Percentiles rank a stretch among this genome's conserved stretches.
Evolutionary conservation across 2,113 vertebrate species (phyloP).

Genomic region (Eulemur macaco): DNA sequence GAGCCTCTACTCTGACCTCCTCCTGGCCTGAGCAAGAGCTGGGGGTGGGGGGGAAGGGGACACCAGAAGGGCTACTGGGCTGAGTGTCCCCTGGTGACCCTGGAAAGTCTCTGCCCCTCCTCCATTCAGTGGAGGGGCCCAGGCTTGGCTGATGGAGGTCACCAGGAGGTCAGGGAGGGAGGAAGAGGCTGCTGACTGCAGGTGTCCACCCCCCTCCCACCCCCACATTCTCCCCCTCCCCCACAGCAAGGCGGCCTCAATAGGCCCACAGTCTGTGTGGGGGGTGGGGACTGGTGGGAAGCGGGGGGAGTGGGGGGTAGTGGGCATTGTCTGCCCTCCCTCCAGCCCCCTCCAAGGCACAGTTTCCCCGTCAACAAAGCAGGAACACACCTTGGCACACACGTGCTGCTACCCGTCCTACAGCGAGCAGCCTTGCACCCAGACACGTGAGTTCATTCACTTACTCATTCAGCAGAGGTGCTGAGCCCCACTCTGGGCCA

Average conservation of each 20-base stretch:
- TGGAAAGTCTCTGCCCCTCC: neutral
- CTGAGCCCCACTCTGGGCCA: neutral
- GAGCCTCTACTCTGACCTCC: neutral
- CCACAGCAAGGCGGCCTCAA: neutral
- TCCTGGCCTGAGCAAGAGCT: neutral
- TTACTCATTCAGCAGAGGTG: neutral
- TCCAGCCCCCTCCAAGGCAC: neutral
- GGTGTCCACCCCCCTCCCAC: neutral
- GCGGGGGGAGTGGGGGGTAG: no score
- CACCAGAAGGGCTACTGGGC: neutral
- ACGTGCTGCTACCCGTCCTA: fast-evolving
- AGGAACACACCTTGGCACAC: neutral
- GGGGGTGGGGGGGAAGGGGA: neutral
- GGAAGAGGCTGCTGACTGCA: neutral
- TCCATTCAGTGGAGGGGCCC: neutral
- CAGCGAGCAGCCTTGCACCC: fast-evolving
- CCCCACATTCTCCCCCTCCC: neutral
- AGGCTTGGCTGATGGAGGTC: neutral
- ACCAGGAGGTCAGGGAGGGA: neutral
- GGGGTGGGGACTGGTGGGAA: neutral
- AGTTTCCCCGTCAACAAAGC: neutral
- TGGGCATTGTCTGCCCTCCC: neutral
- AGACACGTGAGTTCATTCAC: neutral
- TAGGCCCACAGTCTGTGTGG: neutral
- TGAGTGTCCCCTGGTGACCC: neutral